Conservation (phyloP, 2,888 invertebrate genomes). For the Germaria angustata region DNA sequence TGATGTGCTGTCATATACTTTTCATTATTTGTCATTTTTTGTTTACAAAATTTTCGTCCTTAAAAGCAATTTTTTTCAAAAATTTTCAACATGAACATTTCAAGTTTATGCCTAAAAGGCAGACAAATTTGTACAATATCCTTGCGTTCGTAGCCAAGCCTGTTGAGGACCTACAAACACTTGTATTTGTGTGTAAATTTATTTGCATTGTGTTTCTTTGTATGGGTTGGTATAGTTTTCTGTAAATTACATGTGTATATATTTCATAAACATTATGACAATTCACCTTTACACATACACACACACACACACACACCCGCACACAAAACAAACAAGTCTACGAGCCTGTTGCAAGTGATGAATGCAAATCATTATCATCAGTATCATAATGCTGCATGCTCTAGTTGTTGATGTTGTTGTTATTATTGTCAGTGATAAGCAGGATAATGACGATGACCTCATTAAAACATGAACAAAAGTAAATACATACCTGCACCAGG, state of each 20-base stretch:
- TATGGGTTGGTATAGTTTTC: neutral
- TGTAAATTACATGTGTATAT: constrained; percentile 28
- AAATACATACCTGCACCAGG: constrained; percentile 24
- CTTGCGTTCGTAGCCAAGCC: neutral
- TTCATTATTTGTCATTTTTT: constrained; percentile 43
- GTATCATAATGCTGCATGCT: constrained; percentile 7
- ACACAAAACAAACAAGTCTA: neutral
- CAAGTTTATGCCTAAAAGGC: constrained; percentile 63
- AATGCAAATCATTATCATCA: constrained; percentile 37
- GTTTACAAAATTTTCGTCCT: neutral
- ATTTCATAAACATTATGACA: constrained; percentile 43
- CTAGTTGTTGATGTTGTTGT: constrained; percentile 3
- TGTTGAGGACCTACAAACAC: neutral
- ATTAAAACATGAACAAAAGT: constrained; percentile 50
- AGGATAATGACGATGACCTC: constrained; percentile 59
- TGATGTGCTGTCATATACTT: constrained; percentile 21
- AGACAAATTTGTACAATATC: constrained; percentile 29
- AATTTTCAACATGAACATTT: constrained; percentile 33
- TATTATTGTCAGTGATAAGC: constrained; percentile 30
- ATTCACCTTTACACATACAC: constrained; percentile 27
- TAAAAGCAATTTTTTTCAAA: neutral
- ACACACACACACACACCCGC: neutral
- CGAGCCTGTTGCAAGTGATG: constrained; percentile 42
- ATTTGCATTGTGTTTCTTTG: neutral
- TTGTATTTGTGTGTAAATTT: neutral